Percentiles rank a stretch among this genome's conserved stretches.
Evolutionary conservation across 2,888 invertebrate genomes (phyloP).

Genomic region (Platycnemis pennipes): DNA sequence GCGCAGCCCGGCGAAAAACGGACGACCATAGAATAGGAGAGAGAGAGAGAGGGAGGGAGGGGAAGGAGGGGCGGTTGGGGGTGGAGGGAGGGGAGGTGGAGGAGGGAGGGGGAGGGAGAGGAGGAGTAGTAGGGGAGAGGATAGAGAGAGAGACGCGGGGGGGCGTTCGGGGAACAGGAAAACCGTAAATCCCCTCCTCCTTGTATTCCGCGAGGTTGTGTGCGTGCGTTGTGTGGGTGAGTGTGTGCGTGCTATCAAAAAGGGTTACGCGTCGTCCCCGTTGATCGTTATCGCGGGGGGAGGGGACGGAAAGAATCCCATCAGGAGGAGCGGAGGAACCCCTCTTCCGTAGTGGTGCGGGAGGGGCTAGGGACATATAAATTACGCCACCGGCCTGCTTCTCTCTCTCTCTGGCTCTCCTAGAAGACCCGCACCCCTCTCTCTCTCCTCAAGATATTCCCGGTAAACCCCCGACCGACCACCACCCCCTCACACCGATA

Average conservation of each 20-base stretch:
- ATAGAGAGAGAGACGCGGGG: neutral
- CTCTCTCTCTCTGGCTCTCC: conserved; percentile 64
- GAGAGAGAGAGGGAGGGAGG: neutral
- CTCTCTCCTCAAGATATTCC: neutral
- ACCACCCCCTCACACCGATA: too few relatives aligned
- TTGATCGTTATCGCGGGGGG: conserved; percentile 68
- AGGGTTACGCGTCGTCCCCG: conserved; percentile 65
- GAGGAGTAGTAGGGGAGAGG: conserved; percentile 15
- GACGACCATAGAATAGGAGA: conserved; percentile 35
- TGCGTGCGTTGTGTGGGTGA: neutral
- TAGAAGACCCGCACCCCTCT: neutral
- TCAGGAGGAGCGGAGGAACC: conserved; percentile 64
- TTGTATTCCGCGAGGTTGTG: neutral
- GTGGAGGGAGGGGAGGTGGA: neutral
- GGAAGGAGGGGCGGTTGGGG: neutral
- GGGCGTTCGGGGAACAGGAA: neutral
- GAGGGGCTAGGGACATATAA: conserved; percentile 39
- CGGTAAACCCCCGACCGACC: too few relatives aligned
- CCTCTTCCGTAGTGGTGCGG: conserved; percentile 69
- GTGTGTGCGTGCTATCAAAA: conserved; percentile 43
- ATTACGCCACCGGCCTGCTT: conserved; percentile 68
- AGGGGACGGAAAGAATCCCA: conserved; percentile 69
- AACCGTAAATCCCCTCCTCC: conserved; percentile 37
- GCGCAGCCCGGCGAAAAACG: conserved; percentile 58
- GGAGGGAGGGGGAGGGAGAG: conserved; percentile 13